phyloP scores from a whole-genome alignment of 2,888 invertebrate species.

The Nasonia oneida region DNA sequence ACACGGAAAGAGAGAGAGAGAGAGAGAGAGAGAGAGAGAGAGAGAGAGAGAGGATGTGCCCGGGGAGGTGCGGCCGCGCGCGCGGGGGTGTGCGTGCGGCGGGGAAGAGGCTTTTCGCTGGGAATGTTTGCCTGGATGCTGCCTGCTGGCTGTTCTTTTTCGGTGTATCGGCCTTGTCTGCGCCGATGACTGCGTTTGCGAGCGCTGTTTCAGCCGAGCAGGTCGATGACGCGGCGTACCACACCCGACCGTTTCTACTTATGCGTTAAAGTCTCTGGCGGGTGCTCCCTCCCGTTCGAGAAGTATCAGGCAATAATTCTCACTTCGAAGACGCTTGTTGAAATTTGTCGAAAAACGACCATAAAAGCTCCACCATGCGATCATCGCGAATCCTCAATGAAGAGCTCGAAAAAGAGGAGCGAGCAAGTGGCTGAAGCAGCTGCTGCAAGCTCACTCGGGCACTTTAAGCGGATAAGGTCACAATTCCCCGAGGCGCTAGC shows the following conservation, averaged over 20 bases:
- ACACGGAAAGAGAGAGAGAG: background rate
- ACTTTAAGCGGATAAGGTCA: slow-evolving; percentile 48
- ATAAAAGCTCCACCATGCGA: too few relatives aligned
- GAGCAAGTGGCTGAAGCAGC: background rate
- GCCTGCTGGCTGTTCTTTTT: too few relatives aligned
- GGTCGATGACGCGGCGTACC: background rate
- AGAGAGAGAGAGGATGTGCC: background rate
- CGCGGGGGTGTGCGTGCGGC: background rate
- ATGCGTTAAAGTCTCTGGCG: background rate
- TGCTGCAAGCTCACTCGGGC: background rate
- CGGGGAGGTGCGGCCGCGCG: too few relatives aligned
- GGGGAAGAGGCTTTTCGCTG: background rate
- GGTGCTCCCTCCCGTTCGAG: too few relatives aligned
- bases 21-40: background rate
- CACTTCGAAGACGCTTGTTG: too few relatives aligned
- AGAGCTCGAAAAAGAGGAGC: background rate
- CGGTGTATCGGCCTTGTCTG: too few relatives aligned
- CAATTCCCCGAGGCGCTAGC: background rate
- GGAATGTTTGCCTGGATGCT: too few relatives aligned
- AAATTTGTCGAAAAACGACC: too few relatives aligned
- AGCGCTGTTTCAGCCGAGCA: too few relatives aligned
- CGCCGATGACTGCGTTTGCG: too few relatives aligned
- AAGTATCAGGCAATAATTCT: too few relatives aligned
- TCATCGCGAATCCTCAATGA: background rate
- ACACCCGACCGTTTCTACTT: slow-evolving; percentile 7